Evolutionary conservation across 2,888 invertebrate species (phyloP).

Genomic region (Cataglyphis altisquamis): DNA sequence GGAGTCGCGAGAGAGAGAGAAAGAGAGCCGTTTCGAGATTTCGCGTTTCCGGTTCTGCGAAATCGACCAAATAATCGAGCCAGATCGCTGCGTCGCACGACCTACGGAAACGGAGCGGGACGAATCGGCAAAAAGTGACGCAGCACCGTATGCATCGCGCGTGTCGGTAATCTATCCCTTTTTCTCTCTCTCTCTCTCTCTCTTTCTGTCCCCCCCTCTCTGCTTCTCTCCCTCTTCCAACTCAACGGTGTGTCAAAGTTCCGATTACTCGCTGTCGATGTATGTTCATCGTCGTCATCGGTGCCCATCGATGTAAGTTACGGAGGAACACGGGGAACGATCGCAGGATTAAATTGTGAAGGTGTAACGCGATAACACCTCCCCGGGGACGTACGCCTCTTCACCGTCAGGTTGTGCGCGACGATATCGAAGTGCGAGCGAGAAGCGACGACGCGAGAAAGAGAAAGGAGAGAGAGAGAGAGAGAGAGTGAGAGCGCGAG

Average conservation of each 20-base stretch:
- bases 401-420: background rate
- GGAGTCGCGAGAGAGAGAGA: conserved; percentile 21
- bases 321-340: background rate
- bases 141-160: conserved; percentile 74
- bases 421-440: background rate
- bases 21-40: conserved; percentile 8
- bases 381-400: background rate
- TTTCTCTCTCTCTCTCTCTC: background rate
- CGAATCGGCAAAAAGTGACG: conserved; percentile 73
- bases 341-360: background rate
- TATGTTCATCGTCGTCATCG: conserved; percentile 10
- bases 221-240: conserved; percentile 20
- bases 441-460: background rate
- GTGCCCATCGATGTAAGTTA: conserved; percentile 42
- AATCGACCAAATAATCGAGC: background rate
- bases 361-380: conserved; percentile 15
- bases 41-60: background rate
- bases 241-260: conserved; percentile 46
- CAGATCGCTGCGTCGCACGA: conserved; percentile 33
- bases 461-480: background rate
- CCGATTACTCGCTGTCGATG: conserved; percentile 38
- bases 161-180: conserved; percentile 57
- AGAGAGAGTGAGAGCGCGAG: background rate
- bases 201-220: background rate
- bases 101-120: conserved; percentile 59